Evolutionary conservation across 2,113 vertebrate species (phyloP).

Genomic region (Arizona elegans): DNA sequence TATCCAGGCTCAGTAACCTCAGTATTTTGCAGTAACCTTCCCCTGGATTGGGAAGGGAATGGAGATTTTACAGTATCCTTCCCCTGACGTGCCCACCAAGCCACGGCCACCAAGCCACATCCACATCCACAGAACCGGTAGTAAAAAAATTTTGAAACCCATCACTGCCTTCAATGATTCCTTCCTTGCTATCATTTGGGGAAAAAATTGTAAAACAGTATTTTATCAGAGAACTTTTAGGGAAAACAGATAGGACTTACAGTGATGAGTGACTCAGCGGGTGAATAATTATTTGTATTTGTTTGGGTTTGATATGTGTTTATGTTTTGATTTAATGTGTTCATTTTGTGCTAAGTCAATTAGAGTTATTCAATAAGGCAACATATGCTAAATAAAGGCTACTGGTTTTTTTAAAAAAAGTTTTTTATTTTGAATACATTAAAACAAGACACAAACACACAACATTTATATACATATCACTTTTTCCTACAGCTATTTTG

Average conservation of each 20-base stretch:
- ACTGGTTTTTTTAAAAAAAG: background rate
- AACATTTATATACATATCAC: too few relatives aligned
- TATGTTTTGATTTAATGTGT: background rate
- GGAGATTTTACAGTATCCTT: too few relatives aligned
- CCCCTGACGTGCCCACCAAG: too few relatives aligned
- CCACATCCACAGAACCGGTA: too few relatives aligned
- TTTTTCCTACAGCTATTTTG: too few relatives aligned
- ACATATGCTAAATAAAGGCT: background rate
- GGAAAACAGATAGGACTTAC: background rate
- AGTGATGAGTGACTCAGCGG: background rate
- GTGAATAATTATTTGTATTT: background rate
- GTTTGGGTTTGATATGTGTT: background rate
- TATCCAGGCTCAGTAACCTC: too few relatives aligned
- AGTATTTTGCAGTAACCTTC: too few relatives aligned
- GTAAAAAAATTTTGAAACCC: too few relatives aligned
- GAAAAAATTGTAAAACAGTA: background rate
- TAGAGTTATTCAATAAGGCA: background rate
- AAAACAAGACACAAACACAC: too few relatives aligned
- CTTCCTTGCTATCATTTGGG: background rate
- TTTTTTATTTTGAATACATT: too few relatives aligned
- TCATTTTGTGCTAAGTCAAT: background rate
- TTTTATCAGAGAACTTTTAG: background rate
- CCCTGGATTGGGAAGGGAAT: too few relatives aligned
- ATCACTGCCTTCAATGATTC: background rate
- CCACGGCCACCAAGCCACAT: too few relatives aligned